Evolutionary conservation across 2,113 vertebrate genomes (phyloP), one percentile per base, ranked within the genome.

Genomic region (Tragelaphus buxtoni): DNA sequence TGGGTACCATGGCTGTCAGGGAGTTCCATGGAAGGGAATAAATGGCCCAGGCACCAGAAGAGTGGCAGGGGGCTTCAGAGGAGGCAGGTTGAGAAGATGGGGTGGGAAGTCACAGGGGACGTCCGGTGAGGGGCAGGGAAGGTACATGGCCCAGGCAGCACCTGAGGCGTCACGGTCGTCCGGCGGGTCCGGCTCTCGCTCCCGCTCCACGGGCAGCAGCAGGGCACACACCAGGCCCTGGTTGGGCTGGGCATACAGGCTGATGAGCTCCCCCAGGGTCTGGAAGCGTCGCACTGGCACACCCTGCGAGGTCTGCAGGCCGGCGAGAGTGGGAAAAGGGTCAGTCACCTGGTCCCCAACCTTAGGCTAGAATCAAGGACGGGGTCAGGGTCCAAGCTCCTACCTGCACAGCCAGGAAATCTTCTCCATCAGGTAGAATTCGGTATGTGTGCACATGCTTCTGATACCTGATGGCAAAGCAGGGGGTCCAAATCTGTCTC

Each of bases 371-470:
- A 39, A 45, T 85, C 65, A 65, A 82, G 56, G 65, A 51, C 47
- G 10, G 47, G 35, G 17, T 72, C 55, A 58, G 42, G 26, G 49
- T 65, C 80, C n/a, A 26, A 1, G 22, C 24, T 58, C 98, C 95
- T 99, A 99, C 99, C 99, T 99, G 99, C 26, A 99, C 99, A 0
- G 99, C 99, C 97, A 99, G 98, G 96, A 99, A 99, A 88, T 99
- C 99, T 72, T 99, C 99, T 24, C 99, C 99, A 16, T 99, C 99
- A 0, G 99, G 99, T 86, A 99, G 99, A 97, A 99, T 99, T 81
- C 99, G 99, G 98, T 99, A 99, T 1, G 99, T 99, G 97, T 99
- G 99, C 47, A 99, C 99, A 4, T 99, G 99, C 91, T 99, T 99
- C 99, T 99, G 99, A 98, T 99, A 99, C 97, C 99, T 99, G 98